Evolutionary conservation across 2,113 vertebrate genomes (phyloP).

Genomic region (Lepidothrix coronata): DNA sequence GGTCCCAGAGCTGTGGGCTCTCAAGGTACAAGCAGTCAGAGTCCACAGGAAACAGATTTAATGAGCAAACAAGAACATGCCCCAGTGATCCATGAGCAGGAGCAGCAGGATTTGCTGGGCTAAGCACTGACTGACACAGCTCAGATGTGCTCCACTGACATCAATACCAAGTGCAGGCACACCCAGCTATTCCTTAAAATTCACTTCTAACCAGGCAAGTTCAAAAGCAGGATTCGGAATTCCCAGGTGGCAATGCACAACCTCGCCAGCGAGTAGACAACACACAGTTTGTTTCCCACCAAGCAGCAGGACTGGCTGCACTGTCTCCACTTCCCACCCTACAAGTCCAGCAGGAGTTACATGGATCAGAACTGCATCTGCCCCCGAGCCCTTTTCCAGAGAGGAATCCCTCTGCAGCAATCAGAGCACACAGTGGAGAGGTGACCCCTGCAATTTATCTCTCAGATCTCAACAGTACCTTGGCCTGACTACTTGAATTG

Average conservation of each 20-base stretch:
- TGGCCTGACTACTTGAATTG: neutral
- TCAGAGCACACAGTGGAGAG: neutral
- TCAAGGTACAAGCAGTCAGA: neutral
- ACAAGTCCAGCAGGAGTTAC: neutral
- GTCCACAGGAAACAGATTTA: neutral
- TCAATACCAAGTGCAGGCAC: neutral
- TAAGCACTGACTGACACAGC: neutral
- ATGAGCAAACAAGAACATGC: neutral
- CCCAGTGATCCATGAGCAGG: neutral
- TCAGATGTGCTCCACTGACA: neutral
- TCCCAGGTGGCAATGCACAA: neutral
- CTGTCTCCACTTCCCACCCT: neutral
- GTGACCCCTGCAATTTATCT: neutral
- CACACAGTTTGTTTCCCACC: rapidly evolving
- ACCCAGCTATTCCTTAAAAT: neutral
- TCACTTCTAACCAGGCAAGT: neutral
- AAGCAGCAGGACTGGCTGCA: neutral
- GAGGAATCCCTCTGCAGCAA: neutral
- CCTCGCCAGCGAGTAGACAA: neutral
- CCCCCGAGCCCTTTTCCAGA: neutral
- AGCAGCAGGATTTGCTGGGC: neutral
- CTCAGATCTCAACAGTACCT: neutral
- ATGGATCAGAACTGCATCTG: neutral
- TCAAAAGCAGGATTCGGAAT: neutral
- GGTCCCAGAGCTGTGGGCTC: rapidly evolving